Base-by-base conservation (phyloP, 2,797 vertebrate genomes). In the Naso thynnoides region DNA sequence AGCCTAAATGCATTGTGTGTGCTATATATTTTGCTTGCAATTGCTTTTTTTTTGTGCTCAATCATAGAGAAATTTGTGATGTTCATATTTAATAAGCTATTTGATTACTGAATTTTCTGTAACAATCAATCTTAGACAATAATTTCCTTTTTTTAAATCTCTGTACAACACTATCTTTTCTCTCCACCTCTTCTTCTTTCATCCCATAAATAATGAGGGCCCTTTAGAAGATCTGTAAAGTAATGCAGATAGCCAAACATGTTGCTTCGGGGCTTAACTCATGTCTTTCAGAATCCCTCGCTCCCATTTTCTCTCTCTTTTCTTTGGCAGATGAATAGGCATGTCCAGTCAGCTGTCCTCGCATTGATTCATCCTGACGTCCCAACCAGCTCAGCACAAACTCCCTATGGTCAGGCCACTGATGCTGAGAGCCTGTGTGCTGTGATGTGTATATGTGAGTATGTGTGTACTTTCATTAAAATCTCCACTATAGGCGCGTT, bases 371-470 rank as follows among this genome's bases (percentile, higher is more conserved):
- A 93, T 93, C 88, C 93, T 94, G 94, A 94, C 91, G 81, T 93
- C 93, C 93, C 85, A 85, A 95, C 95, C 91, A 95, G 94, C 95
- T 95, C 94, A 95, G 95, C 95, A 95, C 93, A 94, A 95, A 95
- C 92, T 90, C 92, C 93, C 94, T 92, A 92, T 91, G 93, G 94
- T 90, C 91, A 89, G 92, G 85, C 84, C 86, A 84, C 89, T 93
- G 90, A 91, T 93, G 91, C 90, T 93, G 89, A 78, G 86, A 89
- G 92, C 88, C 80, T 86, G 85, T 86, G 83, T 78, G 78, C 63
- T 79, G 79, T 58, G 58, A 33, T 72, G 71, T 76, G 70, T 75
- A 27, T 58, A 72, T 68, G 67, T 79, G 70, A 73, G 63, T 68
- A 60, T 18, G 65, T 54, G 75, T 73, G 79, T 70, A 47, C 66